A percentile compares a stretch with the other conserved stretches of the same genome.
Conservation (phyloP, 2,113 vertebrate species). For the Anolis sagrei region DNA sequence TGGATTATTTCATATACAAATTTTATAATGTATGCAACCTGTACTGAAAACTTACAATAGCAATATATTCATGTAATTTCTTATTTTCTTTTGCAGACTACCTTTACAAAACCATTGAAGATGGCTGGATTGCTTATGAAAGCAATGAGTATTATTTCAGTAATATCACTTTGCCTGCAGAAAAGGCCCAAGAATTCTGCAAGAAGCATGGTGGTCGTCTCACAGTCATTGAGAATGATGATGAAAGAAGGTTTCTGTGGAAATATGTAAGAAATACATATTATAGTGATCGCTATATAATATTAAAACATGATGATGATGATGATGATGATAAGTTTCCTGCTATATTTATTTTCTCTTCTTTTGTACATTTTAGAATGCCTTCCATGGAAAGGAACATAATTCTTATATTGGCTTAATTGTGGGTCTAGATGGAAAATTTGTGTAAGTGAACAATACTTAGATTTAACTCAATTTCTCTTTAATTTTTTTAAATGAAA, state of each 20-base stretch:
- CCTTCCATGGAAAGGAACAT: slow-evolving; percentile 58
- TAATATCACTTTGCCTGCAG: slow-evolving; percentile 79
- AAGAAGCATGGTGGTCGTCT: slow-evolving; percentile 87
- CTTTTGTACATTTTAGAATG: slow-evolving; percentile 70
- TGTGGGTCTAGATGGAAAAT: slow-evolving; percentile 88
- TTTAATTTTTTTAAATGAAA: neutral
- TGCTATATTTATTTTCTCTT: neutral
- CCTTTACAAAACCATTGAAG: slow-evolving; percentile 72
- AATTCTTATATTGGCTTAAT: slow-evolving; percentile 89
- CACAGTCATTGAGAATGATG: slow-evolving; percentile 81
- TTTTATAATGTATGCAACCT: slow-evolving; percentile 14
- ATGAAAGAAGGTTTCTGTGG: slow-evolving; percentile 91
- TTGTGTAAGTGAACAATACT: slow-evolving; percentile 81
- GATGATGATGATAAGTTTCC: neutral
- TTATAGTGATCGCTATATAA: neutral
- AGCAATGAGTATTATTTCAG: slow-evolving; percentile 91
- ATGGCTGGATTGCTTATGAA: slow-evolving; percentile 88
- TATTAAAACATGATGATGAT: too few species aligned
- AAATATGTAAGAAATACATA: slow-evolving; percentile 82
- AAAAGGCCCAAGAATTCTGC: slow-evolving; percentile 86
- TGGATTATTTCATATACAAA: neutral
- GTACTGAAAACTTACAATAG: neutral
- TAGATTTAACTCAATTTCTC: too few species aligned
- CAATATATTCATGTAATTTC: neutral
- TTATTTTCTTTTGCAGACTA: slow-evolving; percentile 70